A percentile compares a stretch with the other conserved stretches of the same genome.
These are phyloP conservation scores for Myotis davidii DNA, from an alignment of 2,113 vertebrate species.

Conservation along the genomic window DNA sequence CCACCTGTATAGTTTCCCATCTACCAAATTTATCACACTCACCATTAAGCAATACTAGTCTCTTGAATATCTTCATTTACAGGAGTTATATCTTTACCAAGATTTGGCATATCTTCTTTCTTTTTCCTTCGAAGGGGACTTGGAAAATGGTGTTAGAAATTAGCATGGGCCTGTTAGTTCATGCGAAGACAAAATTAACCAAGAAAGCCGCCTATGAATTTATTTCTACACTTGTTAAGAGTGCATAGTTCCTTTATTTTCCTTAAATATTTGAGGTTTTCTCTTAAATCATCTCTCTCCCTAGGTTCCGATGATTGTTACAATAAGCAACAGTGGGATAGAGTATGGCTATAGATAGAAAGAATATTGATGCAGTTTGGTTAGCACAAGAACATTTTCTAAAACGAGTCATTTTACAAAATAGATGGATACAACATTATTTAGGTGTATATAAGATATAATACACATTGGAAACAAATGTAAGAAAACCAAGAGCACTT, in stretches of 20 bases:
- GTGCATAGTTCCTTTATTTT: not conserved
- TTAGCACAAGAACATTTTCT: not conserved
- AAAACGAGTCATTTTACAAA: not conserved
- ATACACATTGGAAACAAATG: not conserved
- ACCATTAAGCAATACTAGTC: conserved; percentile 75
- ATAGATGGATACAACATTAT: not conserved
- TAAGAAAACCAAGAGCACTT: not conserved
- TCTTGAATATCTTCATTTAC: conserved; percentile 75
- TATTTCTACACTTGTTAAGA: conserved; percentile 22
- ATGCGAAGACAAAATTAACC: not conserved
- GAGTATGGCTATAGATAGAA: not conserved
- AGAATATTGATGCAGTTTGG: not conserved
- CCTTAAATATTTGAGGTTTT: not conserved
- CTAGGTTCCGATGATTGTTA: not conserved
- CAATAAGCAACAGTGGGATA: not conserved
- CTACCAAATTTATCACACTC: not conserved
- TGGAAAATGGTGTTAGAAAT: conserved; percentile 65
- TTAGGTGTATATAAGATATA: not conserved
- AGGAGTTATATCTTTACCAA: conserved; percentile 69
- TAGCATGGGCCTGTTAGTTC: not conserved
- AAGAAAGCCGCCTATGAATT: not conserved
- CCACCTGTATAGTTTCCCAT: not conserved
- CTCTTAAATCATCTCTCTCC: not conserved
- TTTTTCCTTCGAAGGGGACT: conserved; percentile 76
- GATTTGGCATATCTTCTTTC: conserved; percentile 70